phyloP scores from a whole-genome alignment of 2,113 vertebrate species.

The Cavia porcellus region DNA sequence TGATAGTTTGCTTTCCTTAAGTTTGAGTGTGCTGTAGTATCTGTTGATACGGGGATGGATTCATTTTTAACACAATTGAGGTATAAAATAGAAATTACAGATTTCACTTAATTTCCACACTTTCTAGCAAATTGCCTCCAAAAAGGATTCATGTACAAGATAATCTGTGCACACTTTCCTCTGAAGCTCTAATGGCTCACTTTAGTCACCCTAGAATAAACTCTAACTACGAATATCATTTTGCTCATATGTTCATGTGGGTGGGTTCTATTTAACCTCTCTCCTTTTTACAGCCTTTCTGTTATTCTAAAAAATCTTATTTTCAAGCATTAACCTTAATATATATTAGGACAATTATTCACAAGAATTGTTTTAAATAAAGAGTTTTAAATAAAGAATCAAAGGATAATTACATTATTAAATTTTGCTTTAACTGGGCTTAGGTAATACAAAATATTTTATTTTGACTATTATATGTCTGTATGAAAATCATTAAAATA shows the following conservation, averaged over 20 bases:
- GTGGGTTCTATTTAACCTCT: neutral
- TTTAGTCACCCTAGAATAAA: neutral
- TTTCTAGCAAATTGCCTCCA: neutral
- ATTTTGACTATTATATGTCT: neutral
- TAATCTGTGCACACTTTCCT: neutral
- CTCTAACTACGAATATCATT: no score
- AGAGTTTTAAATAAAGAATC: conserved; percentile 50
- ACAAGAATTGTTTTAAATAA: neutral
- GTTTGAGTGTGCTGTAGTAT: neutral
- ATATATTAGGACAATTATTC: neutral
- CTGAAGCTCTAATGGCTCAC: accelerated
- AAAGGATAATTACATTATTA: neutral
- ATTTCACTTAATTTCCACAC: neutral
- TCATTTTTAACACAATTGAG: neutral
- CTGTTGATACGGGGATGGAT: neutral
- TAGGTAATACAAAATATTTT: conserved; percentile 2
- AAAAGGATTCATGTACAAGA: neutral
- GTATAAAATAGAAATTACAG: neutral
- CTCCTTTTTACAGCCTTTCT: neutral
- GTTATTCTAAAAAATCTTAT: neutral
- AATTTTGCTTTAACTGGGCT: neutral
- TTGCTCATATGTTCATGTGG: neutral
- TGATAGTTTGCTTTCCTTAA: neutral
- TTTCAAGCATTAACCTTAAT: neutral
- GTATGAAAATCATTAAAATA: neutral